These are phyloP conservation scores for Leontopithecus rosalia DNA, from an alignment of 2,797 vertebrate genomes.

Conservation along the genomic window DNA sequence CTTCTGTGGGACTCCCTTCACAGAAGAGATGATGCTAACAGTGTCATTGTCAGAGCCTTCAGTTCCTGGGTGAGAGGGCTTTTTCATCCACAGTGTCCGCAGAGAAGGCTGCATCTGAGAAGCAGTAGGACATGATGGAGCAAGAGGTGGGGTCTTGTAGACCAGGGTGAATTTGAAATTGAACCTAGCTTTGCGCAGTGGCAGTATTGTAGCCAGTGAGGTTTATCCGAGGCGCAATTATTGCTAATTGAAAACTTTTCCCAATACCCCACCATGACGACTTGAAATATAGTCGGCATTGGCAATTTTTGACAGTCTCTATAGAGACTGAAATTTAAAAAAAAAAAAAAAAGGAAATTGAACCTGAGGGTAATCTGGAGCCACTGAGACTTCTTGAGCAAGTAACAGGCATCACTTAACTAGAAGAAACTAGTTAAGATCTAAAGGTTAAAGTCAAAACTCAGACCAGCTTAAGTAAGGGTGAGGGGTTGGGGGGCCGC, in stretches of 20 bases:
- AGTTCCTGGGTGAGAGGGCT: neutral
- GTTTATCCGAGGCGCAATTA: no score
- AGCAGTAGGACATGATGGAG: neutral
- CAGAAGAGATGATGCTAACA: neutral
- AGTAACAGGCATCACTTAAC: neutral
- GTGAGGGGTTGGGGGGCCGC: no score
- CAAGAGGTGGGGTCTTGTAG: neutral
- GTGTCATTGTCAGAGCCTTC: neutral
- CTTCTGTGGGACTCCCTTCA: no score
- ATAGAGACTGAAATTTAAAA: no score
- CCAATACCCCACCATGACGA: no score
- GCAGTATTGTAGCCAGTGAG: no score
- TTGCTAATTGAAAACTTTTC: no score
- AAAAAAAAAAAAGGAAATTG: neutral
- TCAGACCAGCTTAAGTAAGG: neutral
- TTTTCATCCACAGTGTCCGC: neutral
- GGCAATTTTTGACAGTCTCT: no score
- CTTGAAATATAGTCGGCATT: no score
- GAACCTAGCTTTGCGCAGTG: neutral
- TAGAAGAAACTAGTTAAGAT: neutral
- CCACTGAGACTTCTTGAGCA: neutral
- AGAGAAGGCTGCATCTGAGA: neutral
- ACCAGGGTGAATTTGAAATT: neutral
- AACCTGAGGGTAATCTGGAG: neutral
- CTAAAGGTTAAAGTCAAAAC: neutral